Evolutionary conservation across 2,113 vertebrate species (phyloP), one percentile per base, ranked within the genome.

Genomic region (Cyanoderma ruficeps): DNA sequence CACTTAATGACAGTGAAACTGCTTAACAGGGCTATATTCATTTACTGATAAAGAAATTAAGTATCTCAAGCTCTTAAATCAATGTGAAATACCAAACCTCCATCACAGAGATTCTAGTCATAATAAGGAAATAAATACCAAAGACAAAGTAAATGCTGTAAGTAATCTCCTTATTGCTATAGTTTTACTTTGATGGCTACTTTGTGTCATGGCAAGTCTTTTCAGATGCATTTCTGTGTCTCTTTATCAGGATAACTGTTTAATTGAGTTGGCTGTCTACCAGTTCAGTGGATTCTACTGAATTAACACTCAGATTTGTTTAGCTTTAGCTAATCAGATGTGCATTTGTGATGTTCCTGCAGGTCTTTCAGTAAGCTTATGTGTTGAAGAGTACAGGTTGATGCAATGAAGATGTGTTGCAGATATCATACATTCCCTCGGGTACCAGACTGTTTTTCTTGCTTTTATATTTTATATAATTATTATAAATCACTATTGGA

Each of bases 231-330:
- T 39, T 68, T 95, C 65, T 77, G 37, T 53, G 55, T 80, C 61
- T 82, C 49, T 74, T 78, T 85, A 79, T 79, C 93, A 85, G 81
- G 65, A 59, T 33, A 87, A 65, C 15, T 61, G 44, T 76, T 91
- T 78, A 87, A 81, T 44, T 91, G 65, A 53, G 22, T 79, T 95
- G 94, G 89, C 87, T 91, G 31, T 42, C 65, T 44, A 76, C 87
- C 61, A 72, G 69, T 52, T 69, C 65, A 75, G 52, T 59, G 37
- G 57, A 69, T 89, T 67, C 41, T 44, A 17, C 28, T 49, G 61
- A 87, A 89, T 84, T 87, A 89, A 64, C 10, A 4, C 16, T 78
- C 57, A 76, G 52, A 83, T 94, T 78, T 71, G n/a, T 56, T 77
- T 69, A 64, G 56, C 37, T 89, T 75, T 71, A 81, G n/a, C 74